phyloP scores from a whole-genome alignment of 2,113 vertebrate species.

The Myiopsitta monachus region DNA sequence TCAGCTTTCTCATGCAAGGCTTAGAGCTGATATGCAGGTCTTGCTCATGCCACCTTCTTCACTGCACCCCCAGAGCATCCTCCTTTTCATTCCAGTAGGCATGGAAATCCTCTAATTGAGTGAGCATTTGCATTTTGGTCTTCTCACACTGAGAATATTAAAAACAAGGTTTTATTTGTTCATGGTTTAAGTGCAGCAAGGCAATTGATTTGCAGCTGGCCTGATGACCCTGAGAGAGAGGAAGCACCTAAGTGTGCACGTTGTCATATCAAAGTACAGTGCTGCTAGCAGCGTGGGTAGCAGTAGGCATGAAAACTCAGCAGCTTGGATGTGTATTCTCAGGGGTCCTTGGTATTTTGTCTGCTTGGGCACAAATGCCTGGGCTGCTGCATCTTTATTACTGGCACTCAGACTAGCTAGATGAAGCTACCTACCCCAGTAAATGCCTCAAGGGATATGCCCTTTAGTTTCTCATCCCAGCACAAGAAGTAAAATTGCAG shows the following conservation, averaged over 20 bases:
- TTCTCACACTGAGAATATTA: not conserved
- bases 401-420: not conserved
- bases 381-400: not conserved
- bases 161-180: not conserved
- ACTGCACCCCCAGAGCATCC: not conserved
- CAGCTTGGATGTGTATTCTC: not conserved
- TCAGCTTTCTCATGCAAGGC: not conserved
- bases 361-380: not conserved
- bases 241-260: not conserved
- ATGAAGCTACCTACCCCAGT: not conserved
- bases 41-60: not conserved
- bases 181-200: not conserved
- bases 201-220: not conserved
- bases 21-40: not conserved
- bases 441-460: rapidly evolving
- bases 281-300: not conserved
- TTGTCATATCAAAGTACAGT: rapidly evolving
- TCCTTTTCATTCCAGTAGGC: not conserved
- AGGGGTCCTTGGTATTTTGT: not conserved
- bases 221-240: not conserved
- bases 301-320: not conserved
- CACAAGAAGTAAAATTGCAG: not conserved
- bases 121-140: not conserved
- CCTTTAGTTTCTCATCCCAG: not conserved
- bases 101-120: not conserved